These are phyloP conservation scores for Sebastes nivosus DNA, from an alignment of 2,797 vertebrate genomes.

Conservation along the genomic window DNA sequence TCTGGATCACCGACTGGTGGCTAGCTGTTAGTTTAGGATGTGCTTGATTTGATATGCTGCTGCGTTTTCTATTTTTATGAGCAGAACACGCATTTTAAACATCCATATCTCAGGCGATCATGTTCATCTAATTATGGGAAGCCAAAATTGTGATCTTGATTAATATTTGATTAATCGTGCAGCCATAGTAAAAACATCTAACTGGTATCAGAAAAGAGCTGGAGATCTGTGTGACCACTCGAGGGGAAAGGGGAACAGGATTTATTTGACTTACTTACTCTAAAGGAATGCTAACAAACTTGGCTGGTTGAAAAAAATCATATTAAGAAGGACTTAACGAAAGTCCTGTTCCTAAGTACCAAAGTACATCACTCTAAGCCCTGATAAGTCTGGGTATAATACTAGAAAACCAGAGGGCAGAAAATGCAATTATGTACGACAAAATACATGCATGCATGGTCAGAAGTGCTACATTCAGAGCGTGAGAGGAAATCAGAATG, in stretches of 20 bases:
- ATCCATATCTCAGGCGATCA: no score
- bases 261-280: constrained; percentile 37
- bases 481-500: constrained; percentile 8
- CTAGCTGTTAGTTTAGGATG: no score
- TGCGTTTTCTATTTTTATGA: no score
- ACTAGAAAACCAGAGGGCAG: constrained; percentile 27
- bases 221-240: constrained; percentile 3
- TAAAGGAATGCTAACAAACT: constrained; percentile 57
- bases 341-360: constrained; percentile 45
- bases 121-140: no score
- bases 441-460: constrained; percentile 10
- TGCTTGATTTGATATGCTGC: no score
- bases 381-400: constrained; percentile 43
- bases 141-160: no score
- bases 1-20: no score
- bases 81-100: no score
- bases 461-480: constrained; percentile 11
- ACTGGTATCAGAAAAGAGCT: neutral
- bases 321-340: constrained; percentile 55
- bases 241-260: constrained; percentile 10
- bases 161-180: no score
- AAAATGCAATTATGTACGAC: constrained; percentile 42
- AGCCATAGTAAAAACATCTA: neutral
- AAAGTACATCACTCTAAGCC: constrained; percentile 44
- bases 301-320: constrained; percentile 31